A percentile compares a stretch with the other conserved stretches of the same genome.
phyloP scores from a whole-genome alignment of 2,797 vertebrate genomes.

The Serranus cabrilla region DNA sequence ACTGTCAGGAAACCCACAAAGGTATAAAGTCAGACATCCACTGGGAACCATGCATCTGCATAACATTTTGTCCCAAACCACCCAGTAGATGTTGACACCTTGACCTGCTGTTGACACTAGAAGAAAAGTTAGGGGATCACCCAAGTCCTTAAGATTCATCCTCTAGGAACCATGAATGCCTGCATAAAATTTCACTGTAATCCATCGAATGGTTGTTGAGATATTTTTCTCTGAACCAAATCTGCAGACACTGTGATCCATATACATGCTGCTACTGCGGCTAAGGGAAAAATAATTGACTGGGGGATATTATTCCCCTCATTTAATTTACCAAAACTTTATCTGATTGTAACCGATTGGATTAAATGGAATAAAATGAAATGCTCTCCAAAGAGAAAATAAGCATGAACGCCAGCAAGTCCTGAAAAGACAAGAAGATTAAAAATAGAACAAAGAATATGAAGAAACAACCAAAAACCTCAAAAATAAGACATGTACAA shows the following conservation, averaged over 20 bases:
- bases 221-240: constrained; percentile 8
- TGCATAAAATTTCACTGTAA: not conserved
- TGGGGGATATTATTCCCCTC: constrained; percentile 12
- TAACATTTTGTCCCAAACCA: not conserved
- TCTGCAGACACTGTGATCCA: not conserved
- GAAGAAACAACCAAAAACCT: constrained; percentile 1
- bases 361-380: constrained; percentile 37
- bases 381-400: constrained; percentile 15
- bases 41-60: not conserved
- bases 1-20: not conserved
- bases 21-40: not conserved
- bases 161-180: not conserved
- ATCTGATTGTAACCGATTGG: constrained; percentile 30
- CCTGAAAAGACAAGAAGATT: constrained; percentile 1
- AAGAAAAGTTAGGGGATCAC: constrained; percentile 4
- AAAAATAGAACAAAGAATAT: constrained; percentile 26
- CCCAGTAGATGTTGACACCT: not conserved
- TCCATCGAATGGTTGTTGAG: not conserved
- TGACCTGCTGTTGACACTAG: not conserved
- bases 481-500: constrained; percentile 2
- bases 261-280: not conserved
- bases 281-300: not conserved
- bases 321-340: constrained; percentile 31
- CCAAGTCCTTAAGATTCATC: constrained; percentile 7
- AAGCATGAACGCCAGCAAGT: constrained; percentile 5